A percentile compares a stretch with the other conserved stretches of the same genome.
These are phyloP conservation scores for Saccostrea cuccullata DNA, from an alignment of 1,140 invertebrate species.

Conservation along the genomic window DNA sequence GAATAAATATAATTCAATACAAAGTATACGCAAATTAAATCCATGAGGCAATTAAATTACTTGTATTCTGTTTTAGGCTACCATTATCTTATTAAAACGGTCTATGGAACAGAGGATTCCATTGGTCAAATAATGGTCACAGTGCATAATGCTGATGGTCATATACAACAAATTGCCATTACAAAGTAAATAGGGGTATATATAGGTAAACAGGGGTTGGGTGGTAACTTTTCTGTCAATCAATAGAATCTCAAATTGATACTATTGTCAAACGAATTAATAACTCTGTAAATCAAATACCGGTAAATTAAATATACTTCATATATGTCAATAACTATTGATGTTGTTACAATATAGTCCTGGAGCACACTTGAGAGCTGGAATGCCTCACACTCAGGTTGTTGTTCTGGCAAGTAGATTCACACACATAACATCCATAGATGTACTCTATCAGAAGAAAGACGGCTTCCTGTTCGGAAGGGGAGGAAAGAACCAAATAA, in stretches of 20 bases:
- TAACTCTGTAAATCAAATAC: background rate
- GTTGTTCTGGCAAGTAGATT: background rate
- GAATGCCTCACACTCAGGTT: background rate
- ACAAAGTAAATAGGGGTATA: background rate
- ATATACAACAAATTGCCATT: background rate
- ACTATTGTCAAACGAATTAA: background rate
- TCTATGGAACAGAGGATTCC: background rate
- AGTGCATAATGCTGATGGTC: background rate
- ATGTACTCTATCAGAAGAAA: slow-evolving; percentile 6
- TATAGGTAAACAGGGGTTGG: no score
- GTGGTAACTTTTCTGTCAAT: background rate
- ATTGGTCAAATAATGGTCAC: background rate
- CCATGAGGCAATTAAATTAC: no score
- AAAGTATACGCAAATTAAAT: no score
- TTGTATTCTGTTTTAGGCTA: background rate
- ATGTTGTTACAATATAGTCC: background rate
- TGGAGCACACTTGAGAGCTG: background rate
- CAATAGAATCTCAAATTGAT: background rate
- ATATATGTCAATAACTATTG: background rate
- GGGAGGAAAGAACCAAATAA: background rate
- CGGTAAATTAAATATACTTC: background rate
- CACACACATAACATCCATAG: background rate
- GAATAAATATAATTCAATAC: no score
- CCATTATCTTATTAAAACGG: background rate
- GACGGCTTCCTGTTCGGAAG: background rate